These are phyloP conservation scores for Sussaba pulchella DNA, from an alignment of 2,888 invertebrate species.

Conservation along the genomic window DNA sequence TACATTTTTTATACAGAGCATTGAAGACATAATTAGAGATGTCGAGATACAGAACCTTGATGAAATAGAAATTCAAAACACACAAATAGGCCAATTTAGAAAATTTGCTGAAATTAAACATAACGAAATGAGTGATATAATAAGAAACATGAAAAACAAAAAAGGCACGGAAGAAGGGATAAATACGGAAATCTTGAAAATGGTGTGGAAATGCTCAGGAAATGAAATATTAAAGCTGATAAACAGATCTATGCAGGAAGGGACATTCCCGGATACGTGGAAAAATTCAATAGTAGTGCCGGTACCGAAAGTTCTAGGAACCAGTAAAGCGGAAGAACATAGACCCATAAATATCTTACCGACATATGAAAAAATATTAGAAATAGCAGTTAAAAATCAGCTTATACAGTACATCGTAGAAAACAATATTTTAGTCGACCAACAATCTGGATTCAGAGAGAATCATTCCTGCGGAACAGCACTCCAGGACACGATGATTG, in stretches of 20 bases:
- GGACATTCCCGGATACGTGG: constrained; percentile 41
- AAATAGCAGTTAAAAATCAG: constrained; percentile 49
- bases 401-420: constrained; percentile 7
- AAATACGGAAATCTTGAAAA: constrained; percentile 8
- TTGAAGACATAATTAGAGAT: constrained; percentile 28
- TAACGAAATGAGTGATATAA: constrained; percentile 15
- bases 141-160: constrained; percentile 17
- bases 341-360: constrained; percentile 45
- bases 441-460: constrained; percentile 1
- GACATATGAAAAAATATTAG: constrained; percentile 39
- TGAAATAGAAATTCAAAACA: neutral
- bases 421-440: constrained; percentile 2
- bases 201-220: constrained; percentile 6
- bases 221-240: constrained; percentile 28
- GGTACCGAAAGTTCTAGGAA: constrained; percentile 41
- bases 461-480: constrained; percentile 1
- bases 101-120: neutral
- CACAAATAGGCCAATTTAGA: too few relatives aligned
- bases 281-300: constrained; percentile 48
- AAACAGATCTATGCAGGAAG: constrained; percentile 22
- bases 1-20: constrained; percentile 40
- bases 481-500: constrained; percentile 38
- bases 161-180: constrained; percentile 3
- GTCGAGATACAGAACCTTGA: neutral
- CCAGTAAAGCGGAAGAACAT: neutral